Evolutionary conservation across 2,888 invertebrate species (phyloP).

Genomic region (Plutella xylostella): DNA sequence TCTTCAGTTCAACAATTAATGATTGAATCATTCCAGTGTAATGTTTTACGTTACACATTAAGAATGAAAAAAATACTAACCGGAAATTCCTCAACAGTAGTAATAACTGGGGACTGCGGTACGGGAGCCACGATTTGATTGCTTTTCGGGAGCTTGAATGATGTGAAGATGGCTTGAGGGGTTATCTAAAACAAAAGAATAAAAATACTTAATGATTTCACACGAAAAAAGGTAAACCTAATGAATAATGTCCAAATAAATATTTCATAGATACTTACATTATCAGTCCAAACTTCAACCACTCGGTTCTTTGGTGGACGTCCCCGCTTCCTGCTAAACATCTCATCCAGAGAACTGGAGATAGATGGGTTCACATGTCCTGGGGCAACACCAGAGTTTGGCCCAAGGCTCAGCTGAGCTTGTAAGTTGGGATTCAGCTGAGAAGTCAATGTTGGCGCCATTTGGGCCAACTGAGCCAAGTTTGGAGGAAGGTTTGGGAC

Average conservation of each 20-base stretch:
- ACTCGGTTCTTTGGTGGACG: conserved; percentile 97
- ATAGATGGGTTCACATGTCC: conserved; percentile 55
- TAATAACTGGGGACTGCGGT: conserved; percentile 47
- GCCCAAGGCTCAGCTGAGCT: conserved; percentile 51
- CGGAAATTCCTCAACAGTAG: conserved; percentile 59
- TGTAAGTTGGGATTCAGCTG: conserved; percentile 55
- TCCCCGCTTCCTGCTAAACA: conserved; percentile 93
- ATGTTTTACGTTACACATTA: background rate
- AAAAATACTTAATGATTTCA: no score
- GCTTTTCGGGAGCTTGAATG: conserved; percentile 89
- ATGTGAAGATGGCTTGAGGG: conserved; percentile 93
- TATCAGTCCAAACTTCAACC: conserved; percentile 91
- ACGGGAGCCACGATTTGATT: conserved; percentile 56
- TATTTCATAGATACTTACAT: conserved; percentile 63
- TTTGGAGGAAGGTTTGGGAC: conserved; percentile 55
- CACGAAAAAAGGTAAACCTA: no score
- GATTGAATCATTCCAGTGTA: no score
- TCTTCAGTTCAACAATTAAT: no score
- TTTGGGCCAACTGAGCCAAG: conserved; percentile 57
- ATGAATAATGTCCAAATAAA: background rate
- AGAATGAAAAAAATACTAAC: conserved; percentile 31
- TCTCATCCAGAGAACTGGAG: conserved; percentile 87
- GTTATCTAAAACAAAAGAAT: conserved; percentile 47
- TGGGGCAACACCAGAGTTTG: conserved; percentile 43
- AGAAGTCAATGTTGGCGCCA: conserved; percentile 53